Conservation (phyloP, 2,113 vertebrate genomes). For the Saguinus midas region DNA sequence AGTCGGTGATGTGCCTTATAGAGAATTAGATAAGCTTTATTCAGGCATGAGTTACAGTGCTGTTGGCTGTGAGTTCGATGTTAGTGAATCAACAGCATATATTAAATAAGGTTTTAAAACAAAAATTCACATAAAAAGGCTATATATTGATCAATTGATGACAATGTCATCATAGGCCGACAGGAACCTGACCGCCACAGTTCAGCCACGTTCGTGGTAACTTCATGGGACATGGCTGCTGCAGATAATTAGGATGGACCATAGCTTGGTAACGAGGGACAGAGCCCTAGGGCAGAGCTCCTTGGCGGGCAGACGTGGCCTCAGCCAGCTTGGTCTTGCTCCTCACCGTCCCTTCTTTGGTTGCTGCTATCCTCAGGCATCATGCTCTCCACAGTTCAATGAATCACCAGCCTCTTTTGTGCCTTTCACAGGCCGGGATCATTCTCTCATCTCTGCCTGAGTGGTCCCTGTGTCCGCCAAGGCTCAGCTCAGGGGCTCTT, state of each 20-base stretch:
- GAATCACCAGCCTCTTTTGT: neutral
- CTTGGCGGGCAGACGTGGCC: neutral
- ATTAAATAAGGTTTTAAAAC: neutral
- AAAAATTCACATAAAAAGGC: neutral
- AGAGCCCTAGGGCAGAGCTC: neutral
- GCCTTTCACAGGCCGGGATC: neutral
- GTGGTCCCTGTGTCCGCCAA: neutral
- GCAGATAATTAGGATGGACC: too few relatives aligned
- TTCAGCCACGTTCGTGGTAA: accelerated
- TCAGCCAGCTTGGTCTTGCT: neutral
- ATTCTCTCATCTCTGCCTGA: neutral
- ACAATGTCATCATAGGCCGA: neutral
- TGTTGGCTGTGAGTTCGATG: neutral
- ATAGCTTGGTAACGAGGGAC: neutral
- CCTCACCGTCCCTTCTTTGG: neutral
- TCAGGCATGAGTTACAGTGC: neutral
- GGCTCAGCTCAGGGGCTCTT: neutral
- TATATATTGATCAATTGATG: neutral
- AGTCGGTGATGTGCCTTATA: neutral
- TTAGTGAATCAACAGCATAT: neutral
- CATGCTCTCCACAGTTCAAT: accelerated
- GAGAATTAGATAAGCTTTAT: neutral
- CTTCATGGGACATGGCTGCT: neutral
- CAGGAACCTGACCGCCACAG: neutral
- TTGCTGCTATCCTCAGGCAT: accelerated